These are phyloP conservation scores for Athalia rosae DNA, from an alignment of 2,888 invertebrate genomes.

Conservation along the genomic window DNA sequence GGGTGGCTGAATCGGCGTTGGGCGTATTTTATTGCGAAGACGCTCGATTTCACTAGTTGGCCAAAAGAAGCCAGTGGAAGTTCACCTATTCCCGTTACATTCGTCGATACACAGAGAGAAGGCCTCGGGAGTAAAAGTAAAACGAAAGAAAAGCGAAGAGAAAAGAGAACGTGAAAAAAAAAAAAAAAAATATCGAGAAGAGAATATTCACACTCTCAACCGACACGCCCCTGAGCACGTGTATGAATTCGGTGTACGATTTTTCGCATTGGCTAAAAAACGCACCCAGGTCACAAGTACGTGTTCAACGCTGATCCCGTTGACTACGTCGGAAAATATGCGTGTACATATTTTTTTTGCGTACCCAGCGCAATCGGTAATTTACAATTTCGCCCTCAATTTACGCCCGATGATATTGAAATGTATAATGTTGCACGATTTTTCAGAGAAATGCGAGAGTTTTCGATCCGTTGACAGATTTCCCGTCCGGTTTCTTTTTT, in stretches of 20 bases:
- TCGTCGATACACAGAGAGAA: slow-evolving; percentile 17
- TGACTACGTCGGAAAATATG: slow-evolving; percentile 4
- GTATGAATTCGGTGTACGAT: too few relatives aligned
- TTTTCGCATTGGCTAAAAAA: slow-evolving; percentile 7
- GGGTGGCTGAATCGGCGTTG: neutral
- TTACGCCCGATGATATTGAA: too few relatives aligned
- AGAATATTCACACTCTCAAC: neutral
- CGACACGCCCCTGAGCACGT: too few relatives aligned
- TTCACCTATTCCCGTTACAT: slow-evolving; percentile 14
- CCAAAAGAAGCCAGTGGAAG: neutral
- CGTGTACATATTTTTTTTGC: neutral
- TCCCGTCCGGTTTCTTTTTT: too few relatives aligned
- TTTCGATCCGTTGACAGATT: too few relatives aligned
- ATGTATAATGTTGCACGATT: too few relatives aligned
- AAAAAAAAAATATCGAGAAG: neutral
- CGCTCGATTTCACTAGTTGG: slow-evolving; percentile 25
- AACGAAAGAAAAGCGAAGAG: neutral
- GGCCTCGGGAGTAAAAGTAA: slow-evolving; percentile 19
- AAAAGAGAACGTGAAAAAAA: neutral
- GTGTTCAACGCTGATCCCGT: neutral
- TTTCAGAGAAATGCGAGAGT: too few relatives aligned
- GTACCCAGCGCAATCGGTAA: too few relatives aligned
- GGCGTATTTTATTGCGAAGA: slow-evolving; percentile 2
- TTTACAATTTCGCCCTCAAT: too few relatives aligned
- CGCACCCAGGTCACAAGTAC: neutral